Percentiles rank a stretch among this genome's conserved stretches.
phyloP scores from a whole-genome alignment of 2,113 vertebrate species.

The Periophthalmus modestus region DNA sequence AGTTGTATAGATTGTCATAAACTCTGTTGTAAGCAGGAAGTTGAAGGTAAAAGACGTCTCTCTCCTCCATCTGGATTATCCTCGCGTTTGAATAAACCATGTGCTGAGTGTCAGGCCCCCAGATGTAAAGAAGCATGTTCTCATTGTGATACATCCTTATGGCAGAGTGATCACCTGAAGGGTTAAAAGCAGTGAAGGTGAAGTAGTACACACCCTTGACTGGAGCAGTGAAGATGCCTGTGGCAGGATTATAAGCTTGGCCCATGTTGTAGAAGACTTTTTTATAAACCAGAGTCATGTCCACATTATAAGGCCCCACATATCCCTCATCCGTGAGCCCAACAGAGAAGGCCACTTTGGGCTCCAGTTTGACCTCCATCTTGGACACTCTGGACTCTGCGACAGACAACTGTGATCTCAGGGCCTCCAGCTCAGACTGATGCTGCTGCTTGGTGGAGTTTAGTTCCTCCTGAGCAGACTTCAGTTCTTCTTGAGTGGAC shows the following conservation, averaged over 20 bases:
- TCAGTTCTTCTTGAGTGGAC: background rate
- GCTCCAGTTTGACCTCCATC: background rate
- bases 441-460: too few species aligned
- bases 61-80: background rate
- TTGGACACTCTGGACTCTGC: background rate
- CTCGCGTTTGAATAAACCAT: background rate
- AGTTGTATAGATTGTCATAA: background rate
- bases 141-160: background rate
- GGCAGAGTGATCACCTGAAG: fast-evolving
- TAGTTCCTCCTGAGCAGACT: background rate
- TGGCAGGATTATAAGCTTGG: background rate
- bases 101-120: background rate
- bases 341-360: background rate
- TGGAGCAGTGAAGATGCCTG: background rate
- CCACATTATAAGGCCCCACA: background rate
- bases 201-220: background rate
- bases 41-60: background rate
- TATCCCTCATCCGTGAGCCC: background rate
- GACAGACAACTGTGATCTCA: background rate
- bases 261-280: constrained; percentile 1
- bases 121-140: background rate
- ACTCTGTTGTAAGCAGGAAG: too few species aligned
- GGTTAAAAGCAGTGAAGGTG: background rate
- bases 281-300: too few species aligned
- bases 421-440: background rate